A percentile compares a stretch with the other conserved stretches of the same genome.
Conservation (phyloP, 2,888 invertebrate genomes). For the Ctenicera cuprea region DNA sequence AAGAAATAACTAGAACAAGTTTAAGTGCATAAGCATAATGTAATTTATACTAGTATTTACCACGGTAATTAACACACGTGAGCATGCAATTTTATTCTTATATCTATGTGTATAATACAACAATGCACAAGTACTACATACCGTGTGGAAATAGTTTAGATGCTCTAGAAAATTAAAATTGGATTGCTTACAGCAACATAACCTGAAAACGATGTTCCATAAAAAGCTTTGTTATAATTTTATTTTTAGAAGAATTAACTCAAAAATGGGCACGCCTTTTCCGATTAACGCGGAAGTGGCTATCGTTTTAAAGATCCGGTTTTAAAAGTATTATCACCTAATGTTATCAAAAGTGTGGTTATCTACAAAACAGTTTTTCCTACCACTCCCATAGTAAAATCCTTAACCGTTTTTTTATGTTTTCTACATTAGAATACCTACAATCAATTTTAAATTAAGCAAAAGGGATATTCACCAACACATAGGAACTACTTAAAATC, state of each 20-base stretch:
- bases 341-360: conserved; percentile 1
- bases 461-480: too few species aligned
- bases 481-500: too few species aligned
- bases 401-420: not conserved
- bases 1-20: conserved; percentile 21
- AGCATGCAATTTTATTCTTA: conserved; percentile 2
- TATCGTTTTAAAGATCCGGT: not conserved
- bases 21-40: conserved; percentile 13
- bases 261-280: not conserved
- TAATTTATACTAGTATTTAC: conserved; percentile 15
- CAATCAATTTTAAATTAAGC: too few species aligned
- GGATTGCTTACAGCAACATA: too few species aligned
- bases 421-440: too few species aligned
- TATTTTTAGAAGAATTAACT: not conserved
- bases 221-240: too few species aligned
- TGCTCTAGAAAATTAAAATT: not conserved
- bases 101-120: not conserved
- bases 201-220: too few species aligned
- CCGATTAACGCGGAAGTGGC: not conserved
- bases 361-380: not conserved
- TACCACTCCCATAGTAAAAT: not conserved
- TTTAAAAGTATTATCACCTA: not conserved
- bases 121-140: not conserved
- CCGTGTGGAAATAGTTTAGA: not conserved
- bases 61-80: conserved; percentile 7